Conservation (phyloP, 2,888 invertebrate genomes). For the Chorisops tibialis region DNA sequence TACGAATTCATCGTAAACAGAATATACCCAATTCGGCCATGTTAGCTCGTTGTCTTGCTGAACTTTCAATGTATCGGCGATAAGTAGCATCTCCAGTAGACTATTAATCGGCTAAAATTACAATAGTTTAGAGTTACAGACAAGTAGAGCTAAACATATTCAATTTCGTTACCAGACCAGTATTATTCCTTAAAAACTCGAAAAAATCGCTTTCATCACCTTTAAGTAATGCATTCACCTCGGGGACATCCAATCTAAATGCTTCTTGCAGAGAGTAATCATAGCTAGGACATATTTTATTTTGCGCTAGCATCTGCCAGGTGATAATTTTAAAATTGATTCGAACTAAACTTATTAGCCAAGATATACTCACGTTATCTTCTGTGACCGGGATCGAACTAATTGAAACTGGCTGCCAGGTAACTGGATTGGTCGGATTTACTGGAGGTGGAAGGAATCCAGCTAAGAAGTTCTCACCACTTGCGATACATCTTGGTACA, state of each 20-base stretch:
- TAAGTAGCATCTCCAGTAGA: too few species aligned
- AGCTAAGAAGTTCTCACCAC: constrained; percentile 3
- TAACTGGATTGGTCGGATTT: too few species aligned
- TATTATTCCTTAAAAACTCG: neutral
- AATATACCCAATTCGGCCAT: constrained; percentile 66
- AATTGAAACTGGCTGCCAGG: neutral
- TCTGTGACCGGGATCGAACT: neutral
- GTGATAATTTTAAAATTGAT: neutral
- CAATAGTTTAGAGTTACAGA: too few species aligned
- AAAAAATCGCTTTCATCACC: neutral
- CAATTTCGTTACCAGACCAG: constrained; percentile 12
- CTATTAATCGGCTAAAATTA: too few species aligned
- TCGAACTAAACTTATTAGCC: neutral
- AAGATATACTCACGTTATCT: neutral
- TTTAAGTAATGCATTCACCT: neutral
- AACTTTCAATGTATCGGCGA: constrained; percentile 59
- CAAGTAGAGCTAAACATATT: too few species aligned
- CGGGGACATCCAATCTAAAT: neutral
- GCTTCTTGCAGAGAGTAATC: neutral
- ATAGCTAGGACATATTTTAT: constrained; percentile 3
- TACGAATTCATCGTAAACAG: constrained; percentile 56
- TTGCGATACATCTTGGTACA: neutral
- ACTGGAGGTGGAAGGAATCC: neutral
- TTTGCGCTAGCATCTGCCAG: neutral
- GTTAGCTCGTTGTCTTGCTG: constrained; percentile 60